phyloP scores from a whole-genome alignment of 2,888 invertebrate species.

The Cyrtodaria siliqua region DNA sequence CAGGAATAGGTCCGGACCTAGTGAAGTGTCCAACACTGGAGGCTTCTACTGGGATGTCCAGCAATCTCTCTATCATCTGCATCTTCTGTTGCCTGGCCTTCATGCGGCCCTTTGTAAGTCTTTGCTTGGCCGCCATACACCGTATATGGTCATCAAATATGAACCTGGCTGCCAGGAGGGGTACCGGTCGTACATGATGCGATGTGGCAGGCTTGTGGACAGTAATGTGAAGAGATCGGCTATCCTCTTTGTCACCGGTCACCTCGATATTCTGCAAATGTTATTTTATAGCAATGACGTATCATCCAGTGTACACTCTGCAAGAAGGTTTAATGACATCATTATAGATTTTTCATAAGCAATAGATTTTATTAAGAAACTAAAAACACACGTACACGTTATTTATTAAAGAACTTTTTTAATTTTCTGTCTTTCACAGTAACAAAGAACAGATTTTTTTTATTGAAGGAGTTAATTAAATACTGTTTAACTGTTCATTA shows the following conservation, averaged over 20 bases:
- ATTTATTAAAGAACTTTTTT: too few species aligned
- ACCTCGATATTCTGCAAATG: conserved; percentile 97
- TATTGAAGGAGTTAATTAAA: too few species aligned
- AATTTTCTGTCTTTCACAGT: too few species aligned
- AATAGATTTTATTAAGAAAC: too few species aligned
- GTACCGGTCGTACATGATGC: conserved; percentile 85
- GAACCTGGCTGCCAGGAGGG: conserved; percentile 88
- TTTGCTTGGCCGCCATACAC: conserved; percentile 99
- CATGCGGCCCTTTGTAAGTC: conserved; percentile 88
- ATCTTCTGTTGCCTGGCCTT: conserved; percentile 98
- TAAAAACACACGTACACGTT: too few species aligned
- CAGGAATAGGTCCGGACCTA: conserved; percentile 75
- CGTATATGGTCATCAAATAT: conserved; percentile 99
- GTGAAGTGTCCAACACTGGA: conserved; percentile 47
- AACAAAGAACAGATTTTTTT: too few species aligned
- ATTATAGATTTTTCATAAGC: too few species aligned
- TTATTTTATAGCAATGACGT: too few species aligned
- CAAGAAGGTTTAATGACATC: too few species aligned
- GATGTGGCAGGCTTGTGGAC: conserved; percentile 91
- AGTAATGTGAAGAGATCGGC: conserved; percentile 96
- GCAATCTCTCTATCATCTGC: conserved; percentile 96
- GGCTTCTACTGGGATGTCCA: conserved; percentile 88
- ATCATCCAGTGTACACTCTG: too few species aligned
- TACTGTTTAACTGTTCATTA: too few species aligned
- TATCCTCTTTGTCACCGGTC: conserved; percentile 98